Percentiles rank a stretch among this genome's conserved stretches.
Conservation (phyloP, 2,797 vertebrate genomes). For the Austrolebias charrua region DNA sequence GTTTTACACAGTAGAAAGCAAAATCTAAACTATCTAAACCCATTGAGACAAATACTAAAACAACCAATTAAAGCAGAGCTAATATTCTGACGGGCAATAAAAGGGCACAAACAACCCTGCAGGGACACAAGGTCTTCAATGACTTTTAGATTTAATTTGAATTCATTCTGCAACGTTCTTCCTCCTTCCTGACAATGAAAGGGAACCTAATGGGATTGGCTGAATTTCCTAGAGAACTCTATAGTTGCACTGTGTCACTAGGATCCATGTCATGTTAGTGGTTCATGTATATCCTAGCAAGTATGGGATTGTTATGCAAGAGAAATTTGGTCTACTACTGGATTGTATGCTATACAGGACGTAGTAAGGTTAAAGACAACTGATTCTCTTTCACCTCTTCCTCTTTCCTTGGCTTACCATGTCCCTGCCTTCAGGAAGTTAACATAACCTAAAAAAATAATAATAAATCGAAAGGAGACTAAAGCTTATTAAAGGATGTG, state of each 20-base stretch:
- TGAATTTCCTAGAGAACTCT: conserved; percentile 55
- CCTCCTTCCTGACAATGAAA: conserved; percentile 75
- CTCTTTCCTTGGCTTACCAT: conserved; percentile 25
- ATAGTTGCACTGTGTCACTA: conserved; percentile 27
- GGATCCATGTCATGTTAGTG: conserved; percentile 19
- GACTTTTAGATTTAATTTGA: conserved; percentile 80
- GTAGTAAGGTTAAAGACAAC: conserved; percentile 31
- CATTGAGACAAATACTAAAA: conserved; percentile 26
- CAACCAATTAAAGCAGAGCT: conserved; percentile 45
- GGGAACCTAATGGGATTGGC: conserved; percentile 75
- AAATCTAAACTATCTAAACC: conserved; percentile 7
- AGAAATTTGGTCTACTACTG: conserved; percentile 30
- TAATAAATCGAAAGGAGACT: conserved; percentile 60
- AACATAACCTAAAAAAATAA: conserved; percentile 74
- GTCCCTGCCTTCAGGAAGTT: conserved; percentile 61
- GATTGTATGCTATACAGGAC: conserved; percentile 30
- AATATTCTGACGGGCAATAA: conserved; percentile 68
- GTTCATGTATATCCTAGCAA: conserved; percentile 41
- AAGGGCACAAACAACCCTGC: conserved; percentile 73
- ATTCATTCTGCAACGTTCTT: conserved; percentile 56
- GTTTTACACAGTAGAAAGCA: conserved; percentile 1
- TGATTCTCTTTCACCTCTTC: conserved; percentile 26
- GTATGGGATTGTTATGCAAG: conserved; percentile 37
- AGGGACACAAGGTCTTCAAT: conserved; percentile 75
- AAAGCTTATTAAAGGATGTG: conserved; percentile 47